phyloP scores from a whole-genome alignment of 2,113 vertebrate species.

The Limnothrissa miodon region DNA sequence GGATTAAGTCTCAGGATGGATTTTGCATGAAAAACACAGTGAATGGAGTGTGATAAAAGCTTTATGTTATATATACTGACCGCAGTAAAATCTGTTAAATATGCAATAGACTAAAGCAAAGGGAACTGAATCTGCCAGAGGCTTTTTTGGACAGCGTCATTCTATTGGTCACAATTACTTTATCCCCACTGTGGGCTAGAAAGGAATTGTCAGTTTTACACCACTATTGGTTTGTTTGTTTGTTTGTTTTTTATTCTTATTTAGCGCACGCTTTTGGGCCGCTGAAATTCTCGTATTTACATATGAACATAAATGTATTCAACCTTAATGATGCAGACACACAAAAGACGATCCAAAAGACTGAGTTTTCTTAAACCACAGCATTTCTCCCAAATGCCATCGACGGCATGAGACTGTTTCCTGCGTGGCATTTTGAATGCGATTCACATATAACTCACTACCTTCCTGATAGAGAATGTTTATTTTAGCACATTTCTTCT shows the following conservation, averaged over 20 bases:
- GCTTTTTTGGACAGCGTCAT: slow-evolving; percentile 11
- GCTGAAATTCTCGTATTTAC: not conserved
- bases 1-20: slow-evolving; percentile 54
- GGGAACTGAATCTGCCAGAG: not conserved
- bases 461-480: not conserved
- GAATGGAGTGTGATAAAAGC: slow-evolving; percentile 26
- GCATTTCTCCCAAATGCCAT: not conserved
- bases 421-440: not conserved
- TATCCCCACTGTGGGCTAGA: not conserved
- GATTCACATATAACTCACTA: not conserved
- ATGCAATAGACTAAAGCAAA: not conserved
- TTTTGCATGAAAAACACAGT: slow-evolving; percentile 43
- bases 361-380: not conserved
- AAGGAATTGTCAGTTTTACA: slow-evolving; percentile 4
- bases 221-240: not conserved
- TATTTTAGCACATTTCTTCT: not conserved
- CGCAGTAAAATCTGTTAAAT: slow-evolving; percentile 19
- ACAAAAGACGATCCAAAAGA: not conserved
- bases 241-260: not conserved
- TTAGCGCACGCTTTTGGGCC: not conserved
- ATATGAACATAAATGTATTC: slow-evolving; percentile 18
- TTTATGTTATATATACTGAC: slow-evolving; percentile 22
- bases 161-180: slow-evolving; percentile 15
- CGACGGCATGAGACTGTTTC: not conserved
- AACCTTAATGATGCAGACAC: not conserved